Conservation (phyloP, 2,113 vertebrate genomes). For the Speoplatyrhinus poulsoni region DNA sequence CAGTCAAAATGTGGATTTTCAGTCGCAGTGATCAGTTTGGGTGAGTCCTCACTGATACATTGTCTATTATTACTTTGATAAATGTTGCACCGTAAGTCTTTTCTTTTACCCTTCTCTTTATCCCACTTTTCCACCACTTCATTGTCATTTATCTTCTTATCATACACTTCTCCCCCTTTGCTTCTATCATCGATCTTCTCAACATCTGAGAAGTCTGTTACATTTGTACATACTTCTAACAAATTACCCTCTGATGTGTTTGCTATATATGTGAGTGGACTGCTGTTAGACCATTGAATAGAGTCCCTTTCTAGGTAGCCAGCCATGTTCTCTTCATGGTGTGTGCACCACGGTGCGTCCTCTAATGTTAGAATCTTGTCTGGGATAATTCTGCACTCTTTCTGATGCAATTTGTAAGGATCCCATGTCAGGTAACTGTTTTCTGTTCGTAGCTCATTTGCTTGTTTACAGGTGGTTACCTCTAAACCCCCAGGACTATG, state of each 20-base stretch:
- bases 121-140: not conserved
- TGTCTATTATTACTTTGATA: not conserved
- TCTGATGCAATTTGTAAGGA: constrained; percentile 13
- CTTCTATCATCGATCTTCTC: not conserved
- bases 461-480: constrained; percentile 15
- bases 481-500: not conserved
- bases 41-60: not conserved
- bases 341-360: too few relatives aligned
- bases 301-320: not conserved
- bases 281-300: not conserved
- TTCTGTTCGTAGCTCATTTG: not conserved
- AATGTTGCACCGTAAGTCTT: not conserved
- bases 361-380: not conserved
- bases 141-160: not conserved
- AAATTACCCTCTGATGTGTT: not conserved
- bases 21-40: not conserved
- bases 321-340: not conserved
- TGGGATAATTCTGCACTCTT: not conserved
- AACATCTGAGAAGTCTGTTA: not conserved
- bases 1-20: not conserved
- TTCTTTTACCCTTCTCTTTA: not conserved
- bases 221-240: too few relatives aligned
- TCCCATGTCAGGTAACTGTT: not conserved
- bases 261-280: not conserved
- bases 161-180: not conserved